phyloP scores from a whole-genome alignment of 2,888 invertebrate genomes.

The Leucozona laternaria region DNA sequence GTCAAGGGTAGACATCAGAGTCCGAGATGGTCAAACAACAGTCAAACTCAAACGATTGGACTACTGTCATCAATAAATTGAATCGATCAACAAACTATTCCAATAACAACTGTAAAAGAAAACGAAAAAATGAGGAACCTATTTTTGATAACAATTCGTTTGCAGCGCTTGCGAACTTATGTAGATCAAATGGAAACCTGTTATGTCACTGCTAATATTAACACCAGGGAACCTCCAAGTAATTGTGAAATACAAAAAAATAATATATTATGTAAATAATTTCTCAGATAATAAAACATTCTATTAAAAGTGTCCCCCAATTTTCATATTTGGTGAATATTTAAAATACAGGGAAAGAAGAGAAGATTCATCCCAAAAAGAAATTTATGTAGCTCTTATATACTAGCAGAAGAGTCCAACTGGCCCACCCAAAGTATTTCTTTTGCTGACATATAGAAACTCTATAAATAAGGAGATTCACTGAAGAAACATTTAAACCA shows the following conservation, averaged over 20 bases:
- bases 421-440: too few species aligned
- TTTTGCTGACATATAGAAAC: too few species aligned
- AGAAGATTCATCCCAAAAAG: too few species aligned
- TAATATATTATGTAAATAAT: neutral
- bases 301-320: neutral
- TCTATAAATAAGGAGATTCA: too few species aligned
- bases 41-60: neutral
- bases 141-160: neutral
- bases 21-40: neutral
- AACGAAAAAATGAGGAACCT: neutral
- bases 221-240: neutral
- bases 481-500: too few species aligned
- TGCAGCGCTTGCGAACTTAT: neutral
- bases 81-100: neutral
- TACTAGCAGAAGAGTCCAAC: too few species aligned
- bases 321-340: neutral
- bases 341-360: too few species aligned
- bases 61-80: neutral
- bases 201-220: neutral
- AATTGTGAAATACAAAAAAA: neutral
- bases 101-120: neutral
- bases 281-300: neutral
- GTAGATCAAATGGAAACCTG: slow-evolving; percentile 5
- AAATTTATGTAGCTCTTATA: too few species aligned
- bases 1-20: neutral